Conservation (phyloP, 1,140 invertebrate species). For the Sitobion miscanthi region DNA sequence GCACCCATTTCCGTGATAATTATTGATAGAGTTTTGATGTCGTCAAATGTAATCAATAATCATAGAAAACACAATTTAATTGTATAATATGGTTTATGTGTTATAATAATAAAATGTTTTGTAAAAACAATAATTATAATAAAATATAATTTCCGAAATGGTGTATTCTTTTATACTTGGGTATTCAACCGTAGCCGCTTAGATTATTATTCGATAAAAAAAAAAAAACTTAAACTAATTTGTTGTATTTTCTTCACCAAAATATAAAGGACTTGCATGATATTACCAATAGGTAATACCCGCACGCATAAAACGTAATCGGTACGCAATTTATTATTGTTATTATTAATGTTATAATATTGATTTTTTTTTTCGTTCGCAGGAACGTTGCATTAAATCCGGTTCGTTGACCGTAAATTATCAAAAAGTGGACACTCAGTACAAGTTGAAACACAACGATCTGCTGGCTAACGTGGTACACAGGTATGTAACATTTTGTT, state of each 20-base stretch:
- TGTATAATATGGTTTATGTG: not conserved
- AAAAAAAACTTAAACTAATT: not conserved
- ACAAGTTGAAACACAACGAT: conserved; percentile 92
- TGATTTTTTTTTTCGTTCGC: conserved; percentile 58
- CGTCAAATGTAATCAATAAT: not conserved
- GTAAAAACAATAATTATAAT: not conserved
- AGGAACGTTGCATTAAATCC: conserved; percentile 86
- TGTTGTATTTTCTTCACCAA: not conserved
- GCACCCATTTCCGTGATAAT: not conserved
- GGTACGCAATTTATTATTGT: not conserved
- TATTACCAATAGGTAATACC: not conserved
- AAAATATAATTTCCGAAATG: not conserved
- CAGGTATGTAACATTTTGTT: conserved; percentile 73
- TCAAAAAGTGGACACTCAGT: conserved; percentile 88
- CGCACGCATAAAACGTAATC: not conserved
- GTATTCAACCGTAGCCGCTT: not conserved
- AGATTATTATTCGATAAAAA: not conserved
- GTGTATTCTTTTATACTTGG: not conserved
- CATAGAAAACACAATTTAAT: not conserved
- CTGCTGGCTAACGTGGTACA: conserved; percentile 93
- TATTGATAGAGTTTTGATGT: not conserved
- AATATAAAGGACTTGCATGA: not conserved
- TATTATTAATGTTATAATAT: not conserved
- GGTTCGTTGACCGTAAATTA: conserved; percentile 95
- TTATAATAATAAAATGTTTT: not conserved